Conservation (phyloP, 1,140 invertebrate genomes). For the Camponotus floridanus region DNA sequence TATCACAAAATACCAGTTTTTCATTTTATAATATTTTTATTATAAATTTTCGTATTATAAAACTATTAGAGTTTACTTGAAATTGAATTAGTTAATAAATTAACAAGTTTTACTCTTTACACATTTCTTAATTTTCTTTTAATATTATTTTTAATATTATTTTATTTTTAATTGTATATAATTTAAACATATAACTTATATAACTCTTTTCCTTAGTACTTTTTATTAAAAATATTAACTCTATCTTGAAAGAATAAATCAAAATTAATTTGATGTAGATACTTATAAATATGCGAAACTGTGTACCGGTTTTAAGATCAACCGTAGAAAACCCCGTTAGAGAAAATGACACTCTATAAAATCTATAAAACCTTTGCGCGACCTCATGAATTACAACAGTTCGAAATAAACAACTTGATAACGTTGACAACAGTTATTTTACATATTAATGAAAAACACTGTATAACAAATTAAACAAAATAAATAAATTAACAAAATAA, state of each 20-base stretch:
- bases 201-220: not conserved
- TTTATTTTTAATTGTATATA: not conserved
- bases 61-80: not conserved
- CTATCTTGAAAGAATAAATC: not conserved
- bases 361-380: not conserved
- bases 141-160: too few species aligned
- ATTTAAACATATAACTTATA: too few species aligned
- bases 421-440: not conserved
- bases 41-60: not conserved
- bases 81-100: not conserved
- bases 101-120: not conserved
- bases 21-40: not conserved
- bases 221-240: not conserved
- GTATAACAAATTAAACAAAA: not conserved
- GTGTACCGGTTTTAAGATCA: constrained; percentile 9
- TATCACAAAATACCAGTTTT: not conserved
- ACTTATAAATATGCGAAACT: not conserved
- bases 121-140: not conserved
- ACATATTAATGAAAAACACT: not conserved
- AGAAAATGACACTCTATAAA: not conserved
- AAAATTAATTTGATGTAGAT: too few species aligned
- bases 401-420: not conserved
- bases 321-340: constrained; percentile 29
- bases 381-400: not conserved
- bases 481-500: not conserved